Evolutionary conservation across 1,140 invertebrate genomes (phyloP).

Genomic region (Drosophila nigromelanica): DNA sequence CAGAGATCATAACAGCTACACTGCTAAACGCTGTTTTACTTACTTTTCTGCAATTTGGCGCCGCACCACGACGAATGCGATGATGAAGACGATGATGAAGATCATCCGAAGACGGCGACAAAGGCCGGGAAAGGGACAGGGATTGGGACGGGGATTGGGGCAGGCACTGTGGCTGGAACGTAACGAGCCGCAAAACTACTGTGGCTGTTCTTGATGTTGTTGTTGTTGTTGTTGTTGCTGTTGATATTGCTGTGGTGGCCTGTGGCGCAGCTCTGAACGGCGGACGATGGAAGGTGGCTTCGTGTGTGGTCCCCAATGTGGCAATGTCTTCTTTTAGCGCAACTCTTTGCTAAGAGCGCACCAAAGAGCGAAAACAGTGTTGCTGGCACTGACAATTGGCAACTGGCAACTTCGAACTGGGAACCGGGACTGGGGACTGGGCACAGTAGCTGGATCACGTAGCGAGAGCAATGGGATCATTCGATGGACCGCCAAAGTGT

Average conservation of each 20-base stretch:
- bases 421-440: neutral
- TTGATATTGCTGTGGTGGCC: constrained; percentile 36
- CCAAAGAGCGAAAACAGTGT: constrained; percentile 7
- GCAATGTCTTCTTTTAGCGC: constrained; percentile 55
- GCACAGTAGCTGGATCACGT: constrained; percentile 67
- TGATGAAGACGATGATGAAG: constrained; percentile 17
- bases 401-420: too few relatives aligned
- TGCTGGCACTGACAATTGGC: too few relatives aligned
- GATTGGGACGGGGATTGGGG: too few relatives aligned
- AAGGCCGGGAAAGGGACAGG: constrained; percentile 8
- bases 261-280: constrained; percentile 53
- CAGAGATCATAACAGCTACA: constrained; percentile 63
- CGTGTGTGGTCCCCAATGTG: constrained; percentile 70
- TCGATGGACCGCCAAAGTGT: constrained; percentile 58
- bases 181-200: constrained; percentile 80
- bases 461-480: constrained; percentile 25
- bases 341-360: constrained; percentile 50
- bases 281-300: constrained; percentile 33
- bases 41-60: constrained; percentile 78
- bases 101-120: constrained; percentile 3
- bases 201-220: constrained; percentile 47
- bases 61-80: constrained; percentile 43
- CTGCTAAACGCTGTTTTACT: constrained; percentile 79
- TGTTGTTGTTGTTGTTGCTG: constrained; percentile 17
- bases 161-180: constrained; percentile 9